Conservation (phyloP, 2,113 vertebrate genomes). For the Callaeas wilsoni region DNA sequence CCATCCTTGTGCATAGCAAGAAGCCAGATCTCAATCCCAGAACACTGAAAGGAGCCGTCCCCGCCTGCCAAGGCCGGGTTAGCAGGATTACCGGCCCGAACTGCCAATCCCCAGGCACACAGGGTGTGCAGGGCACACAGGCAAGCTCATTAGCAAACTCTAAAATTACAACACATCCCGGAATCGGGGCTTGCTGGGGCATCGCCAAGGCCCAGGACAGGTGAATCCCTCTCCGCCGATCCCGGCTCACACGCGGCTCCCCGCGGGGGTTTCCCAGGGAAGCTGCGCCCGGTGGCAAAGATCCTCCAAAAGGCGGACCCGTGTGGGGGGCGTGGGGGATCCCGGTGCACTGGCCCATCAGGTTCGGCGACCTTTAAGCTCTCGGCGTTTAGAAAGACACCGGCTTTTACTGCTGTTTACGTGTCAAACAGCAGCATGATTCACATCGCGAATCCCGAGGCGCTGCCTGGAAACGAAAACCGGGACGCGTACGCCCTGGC, state of each 20-base stretch:
- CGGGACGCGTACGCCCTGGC: neutral
- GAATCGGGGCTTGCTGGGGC: neutral
- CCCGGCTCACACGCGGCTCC: neutral
- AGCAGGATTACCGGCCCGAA: neutral
- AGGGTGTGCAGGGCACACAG: neutral
- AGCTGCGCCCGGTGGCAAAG: neutral
- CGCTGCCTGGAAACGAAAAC: neutral
- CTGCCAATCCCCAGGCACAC: neutral
- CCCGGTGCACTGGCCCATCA: neutral
- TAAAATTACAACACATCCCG: neutral
- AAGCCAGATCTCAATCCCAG: neutral
- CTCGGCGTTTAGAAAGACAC: neutral
- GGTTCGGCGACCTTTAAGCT: neutral
- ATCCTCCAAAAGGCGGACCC: fast-evolving
- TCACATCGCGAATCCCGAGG: neutral
- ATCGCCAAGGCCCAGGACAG: fast-evolving
- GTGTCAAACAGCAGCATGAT: neutral
- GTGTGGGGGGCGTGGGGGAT: neutral
- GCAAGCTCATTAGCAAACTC: neutral
- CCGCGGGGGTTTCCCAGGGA: neutral
- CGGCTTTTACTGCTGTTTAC: neutral
- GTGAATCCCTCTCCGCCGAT: fast-evolving
- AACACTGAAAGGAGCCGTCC: neutral
- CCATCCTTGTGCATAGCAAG: fast-evolving
- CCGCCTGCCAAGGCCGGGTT: neutral